Base-by-base conservation (phyloP, 2,888 invertebrate species). In the Neoitamus cyanurus region DNA sequence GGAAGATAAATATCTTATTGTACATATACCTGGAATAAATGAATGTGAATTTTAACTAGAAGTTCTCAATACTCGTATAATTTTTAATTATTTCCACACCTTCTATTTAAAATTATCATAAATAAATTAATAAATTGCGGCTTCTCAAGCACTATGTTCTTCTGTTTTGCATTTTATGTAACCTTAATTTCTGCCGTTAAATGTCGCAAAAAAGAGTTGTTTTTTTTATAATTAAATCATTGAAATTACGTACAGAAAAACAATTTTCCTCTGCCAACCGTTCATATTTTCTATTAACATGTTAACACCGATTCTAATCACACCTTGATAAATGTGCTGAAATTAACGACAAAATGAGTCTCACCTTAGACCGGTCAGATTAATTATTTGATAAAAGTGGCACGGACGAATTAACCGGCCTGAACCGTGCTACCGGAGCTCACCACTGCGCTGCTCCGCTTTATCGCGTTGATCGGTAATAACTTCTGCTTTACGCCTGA, bases 321-420 rank as follows among this genome's bases (percentile, higher is more conserved):
- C 30, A 28, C 42, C 15, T 15, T 31, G 58, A 42, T 31, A 30
- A 48, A 78, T 48, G 42, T n/a, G 28, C 20, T 48, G 11, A 58
- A 78, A 42, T 77, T 25, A 37, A 28, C 25, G 42, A 42, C 77
- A 77, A 77, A 36, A 28, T 48, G 42, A 31, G 20, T 78, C 78
- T 78, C 78, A 58, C 78, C 30, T 78, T 78, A 46, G 78, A 78
- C 37, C 25, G 42, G 58, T 58, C 58, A 46, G 78, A 78, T 78
- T 78, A 78, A 78, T 78, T 78, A 58, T 78, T 31, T 78, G 78
- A 78, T 78, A 78, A 78, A 48, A 78, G 42, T 48, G 78, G 58
- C 78, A 58, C 48, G 46, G 30, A 13, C 25, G 42, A 37, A 42
- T 42, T 42, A 75, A 42, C 42, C 13, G 42, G 42, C 75, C 20